Evolutionary conservation across 2,797 vertebrate genomes (phyloP), one percentile per base, ranked within the genome.

Genomic region (Pseudochirops corinnae): DNA sequence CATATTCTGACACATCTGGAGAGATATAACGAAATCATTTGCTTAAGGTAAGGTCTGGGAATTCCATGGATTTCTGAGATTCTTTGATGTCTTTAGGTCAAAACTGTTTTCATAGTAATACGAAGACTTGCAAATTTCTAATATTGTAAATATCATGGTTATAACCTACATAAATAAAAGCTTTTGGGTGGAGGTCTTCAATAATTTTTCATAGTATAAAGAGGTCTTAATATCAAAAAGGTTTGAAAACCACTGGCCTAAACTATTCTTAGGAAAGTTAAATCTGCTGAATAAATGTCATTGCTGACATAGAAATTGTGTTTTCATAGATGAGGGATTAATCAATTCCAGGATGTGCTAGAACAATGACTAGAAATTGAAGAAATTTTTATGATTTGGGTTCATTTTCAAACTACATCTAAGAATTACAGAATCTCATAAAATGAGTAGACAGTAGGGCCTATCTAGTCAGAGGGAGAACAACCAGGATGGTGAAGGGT

Each of bases 191-290:
- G 31, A 1, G 4, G 5, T 74, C 62, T 14, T 18, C 62, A 39
- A n/a, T 74, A 16, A 62, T 39, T n/a, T 74, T 74, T 74, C 62
- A 74, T 74, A n/a, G n/a, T 74, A 74, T n/a, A 39, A 62, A 33
- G 14, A 5, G 5, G 14, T 74, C 33, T 16, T 74, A 33, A 39
- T 39, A 39, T 5, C 16, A 74, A 74, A 74, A 62, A n/a, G 1
- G 5, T 21, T 74, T 18, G 62, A 39, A 29, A 74, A 74, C 33
- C 62, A 74, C 14, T 39, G 62, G 1, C 5, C 55, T 62, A 91
- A 24, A 53, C 10, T 94, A 6, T 94, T 93, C 96, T 62, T 93
- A 93, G 87, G 50, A 57, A 46, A 55, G 5, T 74, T 90, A 11
- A 67, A 3, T 57, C 31, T 56, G 53, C 28, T 18, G 91, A 52